Percentiles rank a stretch among this genome's conserved stretches.
phyloP scores from a whole-genome alignment of 1,140 invertebrate species.

The Bursaphelenchus mucronatus region DNA sequence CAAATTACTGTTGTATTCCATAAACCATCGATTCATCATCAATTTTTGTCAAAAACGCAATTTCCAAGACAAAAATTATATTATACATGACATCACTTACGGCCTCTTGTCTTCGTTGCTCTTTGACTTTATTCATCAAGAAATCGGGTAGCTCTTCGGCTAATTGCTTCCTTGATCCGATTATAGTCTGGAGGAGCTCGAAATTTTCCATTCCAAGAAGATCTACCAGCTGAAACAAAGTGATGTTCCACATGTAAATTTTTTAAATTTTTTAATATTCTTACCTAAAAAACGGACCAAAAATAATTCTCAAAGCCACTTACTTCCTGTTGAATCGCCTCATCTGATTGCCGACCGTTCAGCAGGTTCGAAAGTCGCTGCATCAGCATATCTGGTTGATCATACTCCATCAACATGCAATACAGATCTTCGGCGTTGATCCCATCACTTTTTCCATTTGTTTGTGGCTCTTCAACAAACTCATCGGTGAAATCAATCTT shows the following conservation, averaged over 20 bases:
- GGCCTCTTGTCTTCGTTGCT: slow-evolving; percentile 26
- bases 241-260: too few relatives aligned
- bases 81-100: slow-evolving; percentile 16
- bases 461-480: not conserved
- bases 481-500: slow-evolving; percentile 10
- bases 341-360: slow-evolving; percentile 10
- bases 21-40: slow-evolving; percentile 66
- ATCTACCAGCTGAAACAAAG: slow-evolving; percentile 70
- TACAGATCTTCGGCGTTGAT: not conserved
- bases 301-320: slow-evolving; percentile 5
- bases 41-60: slow-evolving; percentile 66
- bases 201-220: slow-evolving; percentile 80
- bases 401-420: not conserved
- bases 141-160: slow-evolving; percentile 32
- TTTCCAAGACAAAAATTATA: slow-evolving; percentile 9
- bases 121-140: slow-evolving; percentile 25
- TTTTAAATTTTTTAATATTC: too few relatives aligned
- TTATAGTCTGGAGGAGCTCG: slow-evolving; percentile 74
- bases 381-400: not conserved
- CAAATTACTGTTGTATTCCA: slow-evolving; percentile 14
- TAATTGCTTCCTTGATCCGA: slow-evolving; percentile 68
- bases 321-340: slow-evolving; percentile 2
- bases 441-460: not conserved
- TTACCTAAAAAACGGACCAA: not conserved
- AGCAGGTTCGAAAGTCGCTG: not conserved